phyloP scores from a whole-genome alignment of 2,888 invertebrate species.

The Pammene aurita region DNA sequence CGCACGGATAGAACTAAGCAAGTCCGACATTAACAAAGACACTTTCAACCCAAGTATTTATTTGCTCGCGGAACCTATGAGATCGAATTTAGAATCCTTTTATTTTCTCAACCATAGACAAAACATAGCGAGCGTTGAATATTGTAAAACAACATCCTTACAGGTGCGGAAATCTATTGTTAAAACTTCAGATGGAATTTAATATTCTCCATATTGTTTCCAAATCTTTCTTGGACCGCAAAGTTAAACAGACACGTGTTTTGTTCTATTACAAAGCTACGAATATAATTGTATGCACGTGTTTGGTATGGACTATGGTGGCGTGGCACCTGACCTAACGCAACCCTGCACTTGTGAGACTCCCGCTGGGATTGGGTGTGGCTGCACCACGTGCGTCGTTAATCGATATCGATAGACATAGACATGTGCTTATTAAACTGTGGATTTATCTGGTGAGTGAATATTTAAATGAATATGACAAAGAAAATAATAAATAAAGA shows the following conservation, averaged over 20 bases:
- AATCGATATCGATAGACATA: slow-evolving; percentile 48
- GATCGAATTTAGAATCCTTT: background rate
- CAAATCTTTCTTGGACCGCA: slow-evolving; percentile 17
- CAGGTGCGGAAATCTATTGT: slow-evolving; percentile 8
- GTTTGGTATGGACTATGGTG: no score
- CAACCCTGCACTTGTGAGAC: slow-evolving; percentile 77
- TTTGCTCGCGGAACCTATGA: background rate
- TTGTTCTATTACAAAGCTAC: slow-evolving; percentile 36
- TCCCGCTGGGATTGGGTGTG: slow-evolving; percentile 58
- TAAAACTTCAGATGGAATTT: slow-evolving; percentile 9
- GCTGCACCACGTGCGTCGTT: slow-evolving; percentile 52
- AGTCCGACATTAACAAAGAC: background rate
- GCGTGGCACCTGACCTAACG: slow-evolving; percentile 79
- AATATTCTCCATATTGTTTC: slow-evolving; percentile 13
- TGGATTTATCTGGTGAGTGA: background rate
- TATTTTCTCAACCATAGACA: background rate
- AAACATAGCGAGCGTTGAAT: background rate
- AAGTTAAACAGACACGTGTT: slow-evolving; percentile 22
- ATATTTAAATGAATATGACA: no score
- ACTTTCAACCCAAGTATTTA: background rate
- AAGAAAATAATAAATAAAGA: no score
- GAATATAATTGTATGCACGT: slow-evolving; percentile 58
- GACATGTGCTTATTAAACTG: background rate
- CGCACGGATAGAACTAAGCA: no score
- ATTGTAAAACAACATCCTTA: background rate